Evolutionary conservation across 2,888 invertebrate species (phyloP), one percentile per base, ranked within the genome.

Genomic region (Pachycephus smyrnensis): DNA sequence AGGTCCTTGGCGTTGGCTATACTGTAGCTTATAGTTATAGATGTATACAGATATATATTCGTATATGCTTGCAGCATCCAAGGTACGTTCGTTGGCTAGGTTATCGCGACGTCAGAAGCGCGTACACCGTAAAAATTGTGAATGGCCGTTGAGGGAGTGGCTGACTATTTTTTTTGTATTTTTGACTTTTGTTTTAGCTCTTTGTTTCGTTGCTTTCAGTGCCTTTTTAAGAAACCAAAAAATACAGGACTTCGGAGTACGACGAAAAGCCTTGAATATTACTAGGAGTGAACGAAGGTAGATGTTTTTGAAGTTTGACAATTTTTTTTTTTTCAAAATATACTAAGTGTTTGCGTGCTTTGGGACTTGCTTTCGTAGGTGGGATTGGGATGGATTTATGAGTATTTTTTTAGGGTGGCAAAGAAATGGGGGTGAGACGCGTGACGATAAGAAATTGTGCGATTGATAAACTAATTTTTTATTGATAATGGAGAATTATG

Each of bases 401-500:
- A 23, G 23, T 55, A 55, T 23, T 55, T 40, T 1, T 23, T 40
- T 33, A 33, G 4, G 33, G 3, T 4, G 33, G 4, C 4, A 33
- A 33, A 33, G 4, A 33, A 33, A 33, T 33, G 33, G 4, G 1
- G 33, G 4, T 33, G 4, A 33, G 0, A 9, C 6, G 6, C 15
- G 33, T 23, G 12, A 15, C 4, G 15, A 15, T 23, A 15, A 15
- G 23, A 0, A 2, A 9, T 9, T 55, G 15, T 15, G 6, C 23
- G 6, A 2, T 9, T 6, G 4, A 40, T 40, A 4, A 40, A 55
- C 4, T 33, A 33, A 33, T 33, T n/a, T 15, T 40, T 55, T 1
- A 0, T 1, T 6, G 0, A 9, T 2, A 23, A 55, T 23, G 0
- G 0, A 23, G 6, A 55, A 55, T 23, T 0, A 23, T 23, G 11